A percentile compares a stretch with the other conserved stretches of the same genome.
Evolutionary conservation across 2,113 vertebrate species (phyloP).

Genomic region (Rhinichthys klamathensis): DNA sequence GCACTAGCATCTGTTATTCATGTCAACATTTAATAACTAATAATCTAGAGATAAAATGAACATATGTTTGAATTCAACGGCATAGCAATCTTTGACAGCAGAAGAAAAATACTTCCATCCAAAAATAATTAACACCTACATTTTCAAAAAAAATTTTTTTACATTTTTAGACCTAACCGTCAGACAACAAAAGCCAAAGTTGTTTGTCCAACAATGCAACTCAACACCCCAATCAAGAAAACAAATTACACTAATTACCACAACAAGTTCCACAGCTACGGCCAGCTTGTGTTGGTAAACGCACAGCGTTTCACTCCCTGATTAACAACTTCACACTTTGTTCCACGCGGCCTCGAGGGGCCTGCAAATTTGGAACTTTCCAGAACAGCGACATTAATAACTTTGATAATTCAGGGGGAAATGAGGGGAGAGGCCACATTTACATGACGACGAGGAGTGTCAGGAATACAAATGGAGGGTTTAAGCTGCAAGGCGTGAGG

Average conservation of each 20-base stretch:
- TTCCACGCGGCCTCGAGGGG: constrained; percentile 61
- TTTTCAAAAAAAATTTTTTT: too few species aligned
- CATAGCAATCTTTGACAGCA: neutral
- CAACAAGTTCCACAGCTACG: constrained; percentile 72
- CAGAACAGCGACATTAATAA: constrained; percentile 48
- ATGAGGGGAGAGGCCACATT: constrained; percentile 22
- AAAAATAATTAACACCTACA: constrained; percentile 6
- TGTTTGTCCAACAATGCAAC: constrained; percentile 68
- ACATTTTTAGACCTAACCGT: constrained; percentile 25
- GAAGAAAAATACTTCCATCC: neutral
- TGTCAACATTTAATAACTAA: neutral
- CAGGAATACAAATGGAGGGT: constrained; percentile 25
- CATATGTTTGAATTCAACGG: neutral
- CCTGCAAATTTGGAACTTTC: constrained; percentile 53
- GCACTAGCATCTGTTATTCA: neutral
- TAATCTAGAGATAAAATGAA: neutral
- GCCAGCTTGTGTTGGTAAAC: constrained; percentile 74
- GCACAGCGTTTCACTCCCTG: constrained; percentile 70
- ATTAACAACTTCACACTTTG: constrained; percentile 67
- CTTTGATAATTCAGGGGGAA: constrained; percentile 56
- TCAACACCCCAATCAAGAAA: constrained; percentile 65
- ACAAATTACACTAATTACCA: constrained; percentile 77
- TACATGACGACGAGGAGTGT: constrained; percentile 10
- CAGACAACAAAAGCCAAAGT: constrained; percentile 47
- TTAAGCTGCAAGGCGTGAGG: constrained; percentile 8